A percentile compares a stretch with the other conserved stretches of the same genome.
These are phyloP conservation scores for Bubalus kerabau DNA, from an alignment of 2,113 vertebrate genomes.

Conservation along the genomic window DNA sequence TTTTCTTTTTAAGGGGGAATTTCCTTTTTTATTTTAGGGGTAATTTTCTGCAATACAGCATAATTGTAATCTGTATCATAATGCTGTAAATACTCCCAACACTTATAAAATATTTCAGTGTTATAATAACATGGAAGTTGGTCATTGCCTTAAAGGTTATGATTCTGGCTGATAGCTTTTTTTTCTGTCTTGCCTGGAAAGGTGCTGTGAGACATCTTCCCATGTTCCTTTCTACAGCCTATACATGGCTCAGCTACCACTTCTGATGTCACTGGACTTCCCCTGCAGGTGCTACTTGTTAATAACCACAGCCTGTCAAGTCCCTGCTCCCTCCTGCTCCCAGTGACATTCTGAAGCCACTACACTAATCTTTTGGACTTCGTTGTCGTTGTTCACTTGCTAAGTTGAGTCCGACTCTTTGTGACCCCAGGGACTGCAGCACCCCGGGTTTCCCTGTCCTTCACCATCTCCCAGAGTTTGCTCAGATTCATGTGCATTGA, in stretches of 20 bases:
- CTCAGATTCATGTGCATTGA: background rate
- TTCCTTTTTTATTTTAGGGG: background rate
- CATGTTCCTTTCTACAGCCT: background rate
- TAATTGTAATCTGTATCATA: background rate
- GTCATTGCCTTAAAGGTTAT: background rate
- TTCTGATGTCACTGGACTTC: accelerated
- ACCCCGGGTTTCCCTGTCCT: background rate
- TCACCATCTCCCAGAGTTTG: background rate
- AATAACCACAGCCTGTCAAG: accelerated
- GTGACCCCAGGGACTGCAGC: background rate
- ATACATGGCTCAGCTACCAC: accelerated
- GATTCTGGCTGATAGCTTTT: background rate
- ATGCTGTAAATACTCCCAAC: too few relatives aligned
- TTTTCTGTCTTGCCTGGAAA: background rate
- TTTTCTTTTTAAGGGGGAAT: background rate
- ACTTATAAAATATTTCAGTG: background rate
- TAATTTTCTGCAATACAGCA: background rate
- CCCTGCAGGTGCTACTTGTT: background rate
- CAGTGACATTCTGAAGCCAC: background rate
- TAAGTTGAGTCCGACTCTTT: background rate
- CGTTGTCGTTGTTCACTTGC: background rate
- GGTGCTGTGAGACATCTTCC: background rate
- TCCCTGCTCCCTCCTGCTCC: background rate
- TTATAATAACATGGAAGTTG: background rate
- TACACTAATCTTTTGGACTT: background rate